Evolutionary conservation across 2,797 vertebrate genomes (phyloP).

Genomic region (Protosalanx chinensis): DNA sequence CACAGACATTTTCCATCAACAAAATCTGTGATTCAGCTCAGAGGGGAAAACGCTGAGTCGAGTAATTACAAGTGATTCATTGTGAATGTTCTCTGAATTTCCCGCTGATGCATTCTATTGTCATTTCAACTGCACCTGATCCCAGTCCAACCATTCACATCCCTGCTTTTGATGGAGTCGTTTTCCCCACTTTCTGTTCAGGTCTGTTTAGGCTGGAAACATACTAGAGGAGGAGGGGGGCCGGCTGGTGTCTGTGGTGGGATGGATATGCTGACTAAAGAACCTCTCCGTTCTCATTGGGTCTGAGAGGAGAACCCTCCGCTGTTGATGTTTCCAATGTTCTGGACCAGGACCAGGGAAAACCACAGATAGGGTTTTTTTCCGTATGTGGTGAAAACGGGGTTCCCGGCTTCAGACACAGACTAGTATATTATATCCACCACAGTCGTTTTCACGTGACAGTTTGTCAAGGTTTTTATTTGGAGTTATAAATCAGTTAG

Average conservation of each 20-base stretch:
- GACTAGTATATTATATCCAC: slow-evolving; percentile 34
- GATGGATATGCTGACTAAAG: slow-evolving; percentile 61
- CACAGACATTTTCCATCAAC: slow-evolving; percentile 8
- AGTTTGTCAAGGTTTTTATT: slow-evolving; percentile 7
- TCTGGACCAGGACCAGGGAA: slow-evolving; percentile 63
- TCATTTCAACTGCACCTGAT: background rate
- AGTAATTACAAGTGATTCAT: background rate
- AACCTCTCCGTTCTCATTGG: slow-evolving; percentile 59
- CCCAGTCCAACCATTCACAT: background rate
- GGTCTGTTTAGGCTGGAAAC: slow-evolving; percentile 58
- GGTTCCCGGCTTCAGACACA: slow-evolving; percentile 31
- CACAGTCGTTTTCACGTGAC: slow-evolving; percentile 21
- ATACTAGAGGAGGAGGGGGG: slow-evolving; percentile 45
- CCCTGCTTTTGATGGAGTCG: no score
- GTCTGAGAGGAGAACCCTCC: slow-evolving; percentile 60
- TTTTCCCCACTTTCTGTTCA: no score
- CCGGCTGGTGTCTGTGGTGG: slow-evolving; percentile 57
- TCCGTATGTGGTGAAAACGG: slow-evolving; percentile 46
- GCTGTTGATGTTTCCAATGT: slow-evolving; percentile 81
- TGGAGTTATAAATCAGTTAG: slow-evolving; percentile 41
- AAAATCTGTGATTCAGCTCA: background rate
- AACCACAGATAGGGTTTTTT: slow-evolving; percentile 53
- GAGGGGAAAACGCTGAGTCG: background rate
- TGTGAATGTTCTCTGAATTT: background rate
- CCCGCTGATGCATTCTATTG: no score